Percentiles rank a stretch among this genome's conserved stretches.
phyloP scores from a whole-genome alignment of 2,113 vertebrate genomes.

The Lampris incognitus region DNA sequence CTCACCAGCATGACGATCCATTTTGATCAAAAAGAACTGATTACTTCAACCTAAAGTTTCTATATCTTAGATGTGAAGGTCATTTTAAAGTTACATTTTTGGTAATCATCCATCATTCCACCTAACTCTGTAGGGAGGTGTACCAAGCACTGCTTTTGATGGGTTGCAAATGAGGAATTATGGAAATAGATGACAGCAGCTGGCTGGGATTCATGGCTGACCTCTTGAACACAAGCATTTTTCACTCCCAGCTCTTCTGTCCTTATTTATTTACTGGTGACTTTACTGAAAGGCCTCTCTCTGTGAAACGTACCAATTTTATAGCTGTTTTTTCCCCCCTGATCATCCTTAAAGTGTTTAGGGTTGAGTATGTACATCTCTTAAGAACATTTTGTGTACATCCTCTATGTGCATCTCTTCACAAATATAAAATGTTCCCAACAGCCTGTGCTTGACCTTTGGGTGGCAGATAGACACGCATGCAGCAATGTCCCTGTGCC shows the following conservation, averaged over 20 bases:
- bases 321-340: neutral
- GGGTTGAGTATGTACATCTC: neutral
- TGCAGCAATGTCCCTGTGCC: neutral
- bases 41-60: neutral
- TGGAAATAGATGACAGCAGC: slow-evolving; percentile 61
- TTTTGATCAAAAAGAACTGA: slow-evolving; percentile 23
- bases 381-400: neutral
- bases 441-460: slow-evolving; percentile 29
- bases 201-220: slow-evolving; percentile 28
- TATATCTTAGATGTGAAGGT: neutral
- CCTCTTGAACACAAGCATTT: slow-evolving; percentile 3
- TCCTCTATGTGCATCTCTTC: neutral
- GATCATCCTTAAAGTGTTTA: neutral
- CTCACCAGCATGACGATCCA: neutral
- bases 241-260: slow-evolving; percentile 35
- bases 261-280: slow-evolving; percentile 6
- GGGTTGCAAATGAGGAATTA: slow-evolving; percentile 52
- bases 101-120: slow-evolving; percentile 30
- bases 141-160: slow-evolving; percentile 52
- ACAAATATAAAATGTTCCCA: neutral
- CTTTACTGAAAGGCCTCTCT: slow-evolving; percentile 2
- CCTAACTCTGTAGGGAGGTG: slow-evolving; percentile 12
- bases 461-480: slow-evolving; percentile 20
- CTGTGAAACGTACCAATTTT: neutral
- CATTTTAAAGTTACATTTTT: slow-evolving; percentile 15